Evolutionary conservation across 2,888 invertebrate species (phyloP), one percentile per base, ranked within the genome.

Genomic region (Harpalus rufipes): DNA sequence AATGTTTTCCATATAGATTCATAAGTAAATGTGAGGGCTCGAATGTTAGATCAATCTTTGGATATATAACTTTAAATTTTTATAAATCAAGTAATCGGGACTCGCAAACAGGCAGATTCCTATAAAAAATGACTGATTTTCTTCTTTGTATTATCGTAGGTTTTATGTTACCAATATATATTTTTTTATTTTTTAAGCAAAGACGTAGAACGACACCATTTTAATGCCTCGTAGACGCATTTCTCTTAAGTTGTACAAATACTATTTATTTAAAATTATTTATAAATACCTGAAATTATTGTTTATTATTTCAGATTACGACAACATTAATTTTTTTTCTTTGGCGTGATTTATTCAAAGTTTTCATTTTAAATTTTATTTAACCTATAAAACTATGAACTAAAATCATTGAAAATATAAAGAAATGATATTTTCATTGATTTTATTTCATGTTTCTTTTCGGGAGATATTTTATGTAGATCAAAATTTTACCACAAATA

Each of bases 141-240:
- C 7, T 39, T 18, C 8, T 81, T 65, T 81, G 32, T 80, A 44
- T 63, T 80, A 10, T 12, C 16, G 56, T 78, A 58, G 58, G 12
- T 65, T 56, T 74, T 41, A 25, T 59, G 72, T 81, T 81, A 81
- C 81, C 81, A 81, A 14, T 65, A 80, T 63, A 41, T 41, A 68
- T 65, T 51, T 56, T 39, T 59, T 56, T 78, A 65, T 78, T 56
- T 41, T 80, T 61, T 80, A 80, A 74, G 72, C 61, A 59, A 81
- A 32, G 87, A 88, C 86, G 89, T 89, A 89, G 89, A 89, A 89
- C 88, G 88, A 89, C 89, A 89, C 89, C 89, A 89, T 89, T 88
- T 85, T 79, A 68, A 82, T 88, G 88, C 87, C 87, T 86, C 85
- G 61, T 85, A 87, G 86, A 88, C 87, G 87, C 88, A 89, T 89